These are phyloP conservation scores for Tetramorium simillimum DNA, from an alignment of 1,140 invertebrate genomes.

Conservation along the genomic window DNA sequence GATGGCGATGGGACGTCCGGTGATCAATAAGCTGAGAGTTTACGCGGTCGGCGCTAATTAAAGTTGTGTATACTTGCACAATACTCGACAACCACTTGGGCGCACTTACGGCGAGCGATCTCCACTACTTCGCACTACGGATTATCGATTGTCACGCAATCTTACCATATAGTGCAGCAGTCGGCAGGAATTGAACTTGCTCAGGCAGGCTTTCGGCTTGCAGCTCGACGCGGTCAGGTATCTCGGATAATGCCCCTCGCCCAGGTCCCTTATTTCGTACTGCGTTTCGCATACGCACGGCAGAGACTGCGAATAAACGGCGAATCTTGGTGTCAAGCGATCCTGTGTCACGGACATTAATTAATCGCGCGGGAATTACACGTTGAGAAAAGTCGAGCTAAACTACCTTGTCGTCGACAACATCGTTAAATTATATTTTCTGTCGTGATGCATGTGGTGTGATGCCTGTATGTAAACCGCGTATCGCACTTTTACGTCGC, in stretches of 20 bases:
- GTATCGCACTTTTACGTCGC: background rate
- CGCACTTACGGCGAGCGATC: background rate
- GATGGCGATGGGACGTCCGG: background rate
- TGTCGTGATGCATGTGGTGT: too few relatives aligned
- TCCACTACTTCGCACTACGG: background rate
- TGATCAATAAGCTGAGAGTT: constrained; percentile 41
- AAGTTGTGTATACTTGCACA: constrained; percentile 25
- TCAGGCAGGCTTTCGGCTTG: constrained; percentile 59
- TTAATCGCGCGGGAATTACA: background rate
- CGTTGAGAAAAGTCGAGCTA: background rate
- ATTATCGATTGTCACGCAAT: constrained; percentile 10
- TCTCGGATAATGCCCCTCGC: constrained; percentile 73
- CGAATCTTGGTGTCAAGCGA: background rate
- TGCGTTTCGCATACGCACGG: constrained; percentile 69
- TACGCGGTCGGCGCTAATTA: constrained; percentile 32
- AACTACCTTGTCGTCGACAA: background rate
- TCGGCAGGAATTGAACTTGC: constrained; percentile 71
- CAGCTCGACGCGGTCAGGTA: constrained; percentile 71
- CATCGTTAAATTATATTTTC: constrained; percentile 6
- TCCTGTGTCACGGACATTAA: background rate
- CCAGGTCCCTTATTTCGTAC: constrained; percentile 70
- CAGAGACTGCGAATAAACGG: constrained; percentile 37
- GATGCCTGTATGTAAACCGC: background rate
- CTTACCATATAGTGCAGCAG: constrained; percentile 73
- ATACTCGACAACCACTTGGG: constrained; percentile 22